phyloP scores from a whole-genome alignment of 2,113 vertebrate genomes.

The Hucho hucho region DNA sequence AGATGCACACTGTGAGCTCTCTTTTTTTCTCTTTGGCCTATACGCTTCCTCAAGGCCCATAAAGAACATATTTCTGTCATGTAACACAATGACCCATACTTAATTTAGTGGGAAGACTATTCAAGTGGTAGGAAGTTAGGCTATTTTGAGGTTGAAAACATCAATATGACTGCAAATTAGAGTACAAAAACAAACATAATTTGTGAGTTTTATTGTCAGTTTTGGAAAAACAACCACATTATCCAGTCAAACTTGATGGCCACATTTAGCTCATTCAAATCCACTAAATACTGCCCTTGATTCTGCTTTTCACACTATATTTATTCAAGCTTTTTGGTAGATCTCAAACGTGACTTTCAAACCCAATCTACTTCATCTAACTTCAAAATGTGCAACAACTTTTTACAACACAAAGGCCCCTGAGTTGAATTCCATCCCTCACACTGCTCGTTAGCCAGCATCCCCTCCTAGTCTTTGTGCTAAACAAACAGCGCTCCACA shows the following conservation, averaged over 20 bases:
- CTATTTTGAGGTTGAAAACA: background rate
- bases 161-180: background rate
- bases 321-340: background rate
- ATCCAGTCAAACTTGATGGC: background rate
- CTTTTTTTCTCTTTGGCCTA: slow-evolving; percentile 2
- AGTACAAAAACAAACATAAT: background rate
- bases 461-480: slow-evolving; percentile 7
- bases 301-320: background rate
- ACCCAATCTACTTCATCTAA: too few species aligned
- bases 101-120: background rate
- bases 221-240: background rate
- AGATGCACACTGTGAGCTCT: slow-evolving; percentile 14
- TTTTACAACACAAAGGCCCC: background rate
- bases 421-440: background rate
- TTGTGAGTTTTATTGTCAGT: background rate
- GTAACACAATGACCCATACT: slow-evolving; percentile 7
- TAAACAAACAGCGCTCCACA: slow-evolving; percentile 33
- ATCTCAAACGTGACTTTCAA: background rate
- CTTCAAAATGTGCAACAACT: too few species aligned
- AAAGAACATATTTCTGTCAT: slow-evolving; percentile 9
- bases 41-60: background rate
- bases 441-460: slow-evolving; percentile 28
- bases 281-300: background rate
- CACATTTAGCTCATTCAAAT: background rate
- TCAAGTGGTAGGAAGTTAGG: background rate